Conservation (phyloP, 2,113 vertebrate genomes). For the Dromiciops gliroides region DNA sequence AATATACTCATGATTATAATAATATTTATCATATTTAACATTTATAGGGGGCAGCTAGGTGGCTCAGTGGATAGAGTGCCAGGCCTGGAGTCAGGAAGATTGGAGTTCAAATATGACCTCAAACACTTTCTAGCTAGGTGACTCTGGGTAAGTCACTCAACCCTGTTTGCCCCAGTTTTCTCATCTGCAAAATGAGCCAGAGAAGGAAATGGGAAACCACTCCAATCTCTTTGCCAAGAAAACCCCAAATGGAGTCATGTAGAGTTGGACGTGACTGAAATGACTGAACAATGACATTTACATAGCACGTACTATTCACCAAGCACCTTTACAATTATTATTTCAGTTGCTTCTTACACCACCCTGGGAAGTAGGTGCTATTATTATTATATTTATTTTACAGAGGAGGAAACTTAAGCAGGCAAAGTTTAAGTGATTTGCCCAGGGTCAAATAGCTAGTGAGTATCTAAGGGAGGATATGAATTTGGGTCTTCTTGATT, state of each 20-base stretch:
- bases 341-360: neutral
- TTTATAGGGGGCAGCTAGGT: neutral
- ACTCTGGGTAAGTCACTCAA: too few species aligned
- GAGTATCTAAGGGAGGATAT: neutral
- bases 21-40: neutral
- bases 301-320: neutral
- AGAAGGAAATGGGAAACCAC: too few species aligned
- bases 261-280: too few species aligned
- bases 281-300: too few species aligned
- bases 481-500: neutral
- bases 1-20: neutral
- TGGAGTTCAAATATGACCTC: too few species aligned
- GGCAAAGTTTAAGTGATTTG: conserved; percentile 3
- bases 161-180: too few species aligned
- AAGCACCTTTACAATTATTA: neutral
- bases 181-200: too few species aligned
- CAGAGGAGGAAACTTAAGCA: neutral
- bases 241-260: too few species aligned
- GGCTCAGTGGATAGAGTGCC: too few species aligned
- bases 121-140: too few species aligned
- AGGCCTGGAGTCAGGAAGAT: too few species aligned
- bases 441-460: neutral
- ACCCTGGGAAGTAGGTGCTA: neutral
- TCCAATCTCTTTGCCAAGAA: too few species aligned
- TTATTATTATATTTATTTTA: neutral